Conservation (phyloP, 2,113 vertebrate genomes). For the Oreochromis aureus region DNA sequence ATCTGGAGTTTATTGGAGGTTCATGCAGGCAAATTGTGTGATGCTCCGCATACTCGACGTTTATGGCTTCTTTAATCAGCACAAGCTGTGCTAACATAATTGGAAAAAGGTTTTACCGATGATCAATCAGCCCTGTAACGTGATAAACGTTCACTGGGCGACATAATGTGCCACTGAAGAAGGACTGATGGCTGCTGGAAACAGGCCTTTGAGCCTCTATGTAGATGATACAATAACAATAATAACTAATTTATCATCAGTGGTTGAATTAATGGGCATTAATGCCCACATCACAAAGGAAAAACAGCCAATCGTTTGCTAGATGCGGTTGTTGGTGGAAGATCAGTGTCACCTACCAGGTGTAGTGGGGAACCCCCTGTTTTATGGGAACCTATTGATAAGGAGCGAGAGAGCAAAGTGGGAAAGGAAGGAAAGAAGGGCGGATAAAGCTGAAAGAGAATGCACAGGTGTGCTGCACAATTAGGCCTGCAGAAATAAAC, state of each 20-base stretch:
- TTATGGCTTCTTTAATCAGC: background rate
- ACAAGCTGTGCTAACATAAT: background rate
- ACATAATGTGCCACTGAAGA: background rate
- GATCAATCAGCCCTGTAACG: background rate
- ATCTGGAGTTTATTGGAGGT: background rate
- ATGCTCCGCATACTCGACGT: background rate
- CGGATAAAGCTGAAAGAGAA: background rate
- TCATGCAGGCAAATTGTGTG: background rate
- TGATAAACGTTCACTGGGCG: background rate
- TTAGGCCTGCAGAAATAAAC: background rate
- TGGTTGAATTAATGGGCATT: accelerated
- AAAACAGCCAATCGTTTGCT: background rate
- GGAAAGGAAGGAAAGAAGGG: background rate
- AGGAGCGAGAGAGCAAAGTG: background rate
- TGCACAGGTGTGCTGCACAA: background rate
- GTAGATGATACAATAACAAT: background rate
- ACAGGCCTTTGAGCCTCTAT: background rate
- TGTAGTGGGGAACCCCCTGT: background rate
- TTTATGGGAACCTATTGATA: background rate
- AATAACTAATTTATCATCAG: accelerated
- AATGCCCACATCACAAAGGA: background rate
- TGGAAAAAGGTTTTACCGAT: background rate
- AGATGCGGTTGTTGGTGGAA: background rate
- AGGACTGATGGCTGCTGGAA: background rate
- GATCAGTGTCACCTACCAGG: background rate